These are phyloP conservation scores for Ara ararauna DNA, from an alignment of 2,797 vertebrate genomes.

Conservation along the genomic window DNA sequence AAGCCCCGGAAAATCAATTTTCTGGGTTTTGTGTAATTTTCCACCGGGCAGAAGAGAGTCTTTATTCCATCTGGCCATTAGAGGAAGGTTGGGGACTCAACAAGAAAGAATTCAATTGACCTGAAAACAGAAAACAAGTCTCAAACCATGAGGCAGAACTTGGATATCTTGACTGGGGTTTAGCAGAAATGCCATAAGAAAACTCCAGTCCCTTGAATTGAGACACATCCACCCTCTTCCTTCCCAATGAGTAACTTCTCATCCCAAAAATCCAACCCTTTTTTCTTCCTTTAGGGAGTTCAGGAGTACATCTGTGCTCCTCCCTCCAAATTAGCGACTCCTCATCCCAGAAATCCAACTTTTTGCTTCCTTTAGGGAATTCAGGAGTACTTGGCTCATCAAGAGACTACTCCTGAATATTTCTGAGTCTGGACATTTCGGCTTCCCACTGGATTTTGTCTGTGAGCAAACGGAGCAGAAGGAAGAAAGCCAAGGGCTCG, in stretches of 20 bases:
- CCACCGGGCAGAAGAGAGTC: constrained; percentile 13
- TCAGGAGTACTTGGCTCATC: neutral
- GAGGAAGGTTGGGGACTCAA: neutral
- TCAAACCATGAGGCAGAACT: neutral
- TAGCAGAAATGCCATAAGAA: neutral
- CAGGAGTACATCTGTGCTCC: neutral
- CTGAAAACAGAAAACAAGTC: neutral
- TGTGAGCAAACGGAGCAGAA: neutral
- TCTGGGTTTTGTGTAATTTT: constrained; percentile 57
- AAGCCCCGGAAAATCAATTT: constrained; percentile 63
- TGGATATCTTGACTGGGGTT: neutral
- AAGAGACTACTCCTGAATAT: neutral
- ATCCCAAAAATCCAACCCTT: neutral
- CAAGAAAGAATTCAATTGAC: neutral
- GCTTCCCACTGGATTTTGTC: fast-evolving
- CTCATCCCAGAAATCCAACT: neutral
- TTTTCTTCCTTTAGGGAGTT: neutral
- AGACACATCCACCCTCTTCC: neutral
- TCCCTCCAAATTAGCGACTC: neutral
- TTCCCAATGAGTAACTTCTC: neutral
- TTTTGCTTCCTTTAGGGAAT: neutral
- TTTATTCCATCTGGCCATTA: neutral
- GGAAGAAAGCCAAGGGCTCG: neutral
- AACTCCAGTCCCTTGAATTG: neutral
- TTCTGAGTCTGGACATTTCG: neutral